These are phyloP conservation scores for Falcaria lacertinaria DNA, from an alignment of 2,888 invertebrate genomes.

Conservation along the genomic window DNA sequence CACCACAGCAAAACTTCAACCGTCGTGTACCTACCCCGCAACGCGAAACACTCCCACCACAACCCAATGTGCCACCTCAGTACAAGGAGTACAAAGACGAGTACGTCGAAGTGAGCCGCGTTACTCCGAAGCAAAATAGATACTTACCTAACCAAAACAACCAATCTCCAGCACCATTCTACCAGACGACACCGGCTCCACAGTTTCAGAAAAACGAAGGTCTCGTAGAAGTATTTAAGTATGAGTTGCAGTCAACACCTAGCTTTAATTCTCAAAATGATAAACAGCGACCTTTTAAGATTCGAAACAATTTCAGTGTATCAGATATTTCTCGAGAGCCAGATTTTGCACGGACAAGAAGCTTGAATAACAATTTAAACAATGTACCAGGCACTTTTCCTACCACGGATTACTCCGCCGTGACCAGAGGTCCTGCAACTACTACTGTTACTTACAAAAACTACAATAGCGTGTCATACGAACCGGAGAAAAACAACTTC, in stretches of 20 bases:
- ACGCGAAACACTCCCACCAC: constrained; percentile 28
- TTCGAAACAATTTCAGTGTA: constrained; percentile 59
- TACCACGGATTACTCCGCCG: constrained; percentile 45
- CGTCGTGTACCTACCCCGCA: constrained; percentile 37
- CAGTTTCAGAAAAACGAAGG: constrained; percentile 65
- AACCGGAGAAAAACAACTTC: constrained; percentile 63
- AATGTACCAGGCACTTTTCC: constrained; percentile 25
- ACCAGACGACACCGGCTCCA: constrained; percentile 40
- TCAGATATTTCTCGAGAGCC: constrained; percentile 44
- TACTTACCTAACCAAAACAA: constrained; percentile 37
- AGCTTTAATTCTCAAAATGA: constrained; percentile 49
- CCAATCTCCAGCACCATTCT: constrained; percentile 45
- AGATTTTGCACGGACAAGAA: constrained; percentile 47
- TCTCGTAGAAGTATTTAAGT: constrained; percentile 66
- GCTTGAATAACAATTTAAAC: constrained; percentile 17
- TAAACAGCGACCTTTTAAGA: constrained; percentile 49
- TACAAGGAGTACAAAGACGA: constrained; percentile 62
- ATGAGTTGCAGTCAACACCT: constrained; percentile 63
- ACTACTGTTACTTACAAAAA: constrained; percentile 57
- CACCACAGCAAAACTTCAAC: constrained; percentile 30
- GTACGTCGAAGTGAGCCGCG: constrained; percentile 70
- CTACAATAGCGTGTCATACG: constrained; percentile 64
- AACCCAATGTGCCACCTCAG: constrained; percentile 59
- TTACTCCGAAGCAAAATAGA: constrained; percentile 58
- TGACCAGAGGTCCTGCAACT: constrained; percentile 39